Conservation (phyloP, 2,888 invertebrate genomes). For the Catonia carolina region DNA sequence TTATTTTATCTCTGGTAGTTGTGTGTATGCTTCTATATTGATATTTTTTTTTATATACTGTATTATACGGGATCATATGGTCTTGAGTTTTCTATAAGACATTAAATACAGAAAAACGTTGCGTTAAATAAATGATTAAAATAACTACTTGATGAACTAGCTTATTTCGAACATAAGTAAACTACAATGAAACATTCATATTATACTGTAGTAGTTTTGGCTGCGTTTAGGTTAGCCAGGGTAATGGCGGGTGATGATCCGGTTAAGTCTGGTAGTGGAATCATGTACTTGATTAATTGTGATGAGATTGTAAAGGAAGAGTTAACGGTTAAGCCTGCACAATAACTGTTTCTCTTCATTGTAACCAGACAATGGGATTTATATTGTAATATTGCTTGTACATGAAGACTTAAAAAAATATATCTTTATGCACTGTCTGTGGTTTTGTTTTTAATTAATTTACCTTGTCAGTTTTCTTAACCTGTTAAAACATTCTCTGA, state of each 20-base stretch:
- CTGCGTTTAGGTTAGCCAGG: constrained; percentile 31
- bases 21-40: constrained; percentile 31
- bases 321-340: constrained; percentile 4
- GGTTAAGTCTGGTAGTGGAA: constrained; percentile 26
- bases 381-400: constrained; percentile 53
- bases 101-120: constrained; percentile 23
- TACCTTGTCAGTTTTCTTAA: no score
- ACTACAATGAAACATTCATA: constrained; percentile 27
- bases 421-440: constrained; percentile 65
- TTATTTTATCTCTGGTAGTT: constrained; percentile 31
- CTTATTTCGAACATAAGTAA: constrained; percentile 26
- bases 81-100: constrained; percentile 28
- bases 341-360: constrained; percentile 11
- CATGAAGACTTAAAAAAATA: constrained; percentile 64
- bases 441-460: no score
- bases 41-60: constrained; percentile 25
- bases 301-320: background rate
- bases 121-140: constrained; percentile 7
- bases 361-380: constrained; percentile 24
- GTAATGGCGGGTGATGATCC: constrained; percentile 27
- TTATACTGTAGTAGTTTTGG: constrained; percentile 31
- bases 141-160: constrained; percentile 26
- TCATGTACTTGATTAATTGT: constrained; percentile 9
- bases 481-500: no score
- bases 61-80: constrained; percentile 30